Evolutionary conservation across 1,140 invertebrate species (phyloP), one percentile per base, ranked within the genome.

Genomic region (Wiebesia pumilae): DNA sequence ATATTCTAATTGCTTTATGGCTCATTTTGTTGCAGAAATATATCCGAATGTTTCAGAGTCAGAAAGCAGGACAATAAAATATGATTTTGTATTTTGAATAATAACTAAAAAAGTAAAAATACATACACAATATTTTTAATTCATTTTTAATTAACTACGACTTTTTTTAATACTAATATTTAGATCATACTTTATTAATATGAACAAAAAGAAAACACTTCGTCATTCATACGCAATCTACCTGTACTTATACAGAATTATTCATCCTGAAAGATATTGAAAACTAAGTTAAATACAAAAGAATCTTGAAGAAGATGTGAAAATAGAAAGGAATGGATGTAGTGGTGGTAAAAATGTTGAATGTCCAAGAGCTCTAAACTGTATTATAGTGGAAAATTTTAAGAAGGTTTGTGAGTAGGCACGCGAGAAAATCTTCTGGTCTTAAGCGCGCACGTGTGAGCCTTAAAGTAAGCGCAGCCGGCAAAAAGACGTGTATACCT

Each of bases 361-460:
- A 80, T 2, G 47, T 19, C 54, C 21, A 27, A 58, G 73, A 71
- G 38, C 30, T 27, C 27, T 40, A 84, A 85, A 80, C 51, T 81
- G 38, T 24, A 75, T 81, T 73, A 85, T 1, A 38, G 33, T 27
- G 19, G 24, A 19, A 54, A 16, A 54, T 54, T 77, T 79, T 19
- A 54, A 54, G 47, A 51, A 19, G 33, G 38, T 54, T 65, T 81
- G 19, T 33, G 33, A 19, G 38, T 21, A 58, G 14, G 40, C 43
- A 40, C 38, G 80, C 58, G 62, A 83, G 47, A 54, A 83, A 83
- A 73, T 83, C 67, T 73, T 19, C 3, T n/a, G 27, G 71, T n/a
- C 27, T 75, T 75, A 75, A 43, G 40, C 19, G 10, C 65, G 35
- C 69, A 21, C 69, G 35, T 73, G 69, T 73, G 35, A 73, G 40